Evolutionary conservation across 2,888 invertebrate species (phyloP), one percentile per base, ranked within the genome.

Genomic region (Agonopterix subpropinquella): DNA sequence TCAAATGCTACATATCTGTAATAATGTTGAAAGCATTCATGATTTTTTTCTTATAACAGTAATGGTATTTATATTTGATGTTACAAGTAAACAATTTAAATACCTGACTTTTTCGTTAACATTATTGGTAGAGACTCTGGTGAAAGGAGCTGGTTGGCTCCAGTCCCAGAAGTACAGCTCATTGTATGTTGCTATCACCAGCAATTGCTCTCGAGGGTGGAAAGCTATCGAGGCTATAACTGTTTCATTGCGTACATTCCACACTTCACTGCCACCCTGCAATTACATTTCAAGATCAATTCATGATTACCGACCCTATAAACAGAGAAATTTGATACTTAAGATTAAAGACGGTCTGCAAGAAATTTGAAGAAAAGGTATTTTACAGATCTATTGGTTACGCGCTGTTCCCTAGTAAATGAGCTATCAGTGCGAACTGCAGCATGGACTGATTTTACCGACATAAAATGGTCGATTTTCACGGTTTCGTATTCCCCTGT

Each of bases 111-210:
- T 94, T 77, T 96, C 96, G 77, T 92, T 93, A 15, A 92, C 90
- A 71, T 91, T 92, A 54, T 90, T 90, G n/a, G 96, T 96, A 36
- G 91, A 90, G 52, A 94, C 92, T 67, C 92, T 92, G 46, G 93
- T 92, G 70, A 94, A 94, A 0, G 95, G 95, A 50, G 92, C 90
- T 1, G 93, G 91, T 61, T 92, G 91, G 64, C 92, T 92, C 96
- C 96, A 96, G 70, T 96, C 95, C 96, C 96, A 97, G 77, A 96
- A 96, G 72, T 94, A 93, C 8, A 97, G 89, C 73, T 94, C 93
- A 85, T 96, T 96, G 68, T 90, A 92, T 0, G 95, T 94, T 13
- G 96, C 96, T 63, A 96, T 94, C n/a, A 95, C 95, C 47, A 97
- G 84, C 52, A 96, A 86, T 61, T 94, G 91, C 64, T 95, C 94